These are phyloP conservation scores for Anguilla rostrata DNA, from an alignment of 2,113 vertebrate genomes.

Conservation along the genomic window DNA sequence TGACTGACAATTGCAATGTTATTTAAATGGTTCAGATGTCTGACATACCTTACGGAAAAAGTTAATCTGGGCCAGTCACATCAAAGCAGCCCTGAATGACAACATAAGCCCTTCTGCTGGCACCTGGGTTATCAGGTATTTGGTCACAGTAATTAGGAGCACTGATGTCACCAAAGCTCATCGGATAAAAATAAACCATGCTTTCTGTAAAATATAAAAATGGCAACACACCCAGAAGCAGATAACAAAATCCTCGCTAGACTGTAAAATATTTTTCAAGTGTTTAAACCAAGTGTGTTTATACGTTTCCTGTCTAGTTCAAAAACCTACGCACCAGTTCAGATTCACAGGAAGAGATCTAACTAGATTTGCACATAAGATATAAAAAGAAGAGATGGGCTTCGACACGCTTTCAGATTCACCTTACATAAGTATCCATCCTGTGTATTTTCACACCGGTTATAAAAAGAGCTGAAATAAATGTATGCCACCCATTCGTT, in stretches of 20 bases:
- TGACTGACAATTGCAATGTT: no score
- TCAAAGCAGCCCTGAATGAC: not conserved
- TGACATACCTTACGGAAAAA: no score
- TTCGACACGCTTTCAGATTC: not conserved
- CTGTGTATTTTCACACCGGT: not conserved
- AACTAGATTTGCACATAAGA: not conserved
- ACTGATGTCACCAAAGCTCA: not conserved
- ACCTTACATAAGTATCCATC: not conserved
- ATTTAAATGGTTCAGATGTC: no score
- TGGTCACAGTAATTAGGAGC: not conserved
- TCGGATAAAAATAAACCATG: not conserved
- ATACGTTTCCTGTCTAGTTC: not conserved
- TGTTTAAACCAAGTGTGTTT: not conserved
- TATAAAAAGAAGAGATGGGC: not conserved
- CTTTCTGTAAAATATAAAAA: not conserved
- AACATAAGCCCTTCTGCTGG: not conserved
- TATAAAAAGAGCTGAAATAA: no score
- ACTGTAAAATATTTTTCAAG: no score
- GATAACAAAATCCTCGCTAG: not conserved
- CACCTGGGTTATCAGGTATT: not conserved
- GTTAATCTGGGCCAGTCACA: not conserved
- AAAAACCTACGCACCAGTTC: not conserved
- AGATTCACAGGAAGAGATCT: slow-evolving; percentile 15
- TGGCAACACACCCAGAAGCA: not conserved
- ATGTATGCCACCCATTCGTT: no score